A percentile compares a stretch with the other conserved stretches of the same genome.
phyloP scores from a whole-genome alignment of 1,140 invertebrate genomes.

The Bombus breviceps region DNA sequence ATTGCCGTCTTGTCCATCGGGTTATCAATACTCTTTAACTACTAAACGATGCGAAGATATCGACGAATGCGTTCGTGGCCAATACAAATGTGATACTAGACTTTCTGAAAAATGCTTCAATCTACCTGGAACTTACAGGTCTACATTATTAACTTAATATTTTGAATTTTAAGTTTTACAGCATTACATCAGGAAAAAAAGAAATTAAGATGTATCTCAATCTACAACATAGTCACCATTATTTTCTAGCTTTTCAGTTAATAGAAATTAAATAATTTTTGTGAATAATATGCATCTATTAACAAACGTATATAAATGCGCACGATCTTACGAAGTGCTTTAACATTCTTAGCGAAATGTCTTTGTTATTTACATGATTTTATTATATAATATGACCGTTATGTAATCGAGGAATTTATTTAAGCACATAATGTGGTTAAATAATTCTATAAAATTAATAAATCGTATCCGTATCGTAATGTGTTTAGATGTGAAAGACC shows the following conservation, averaged over 20 bases:
- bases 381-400: background rate
- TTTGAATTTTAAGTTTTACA: background rate
- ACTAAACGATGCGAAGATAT: slow-evolving; percentile 84
- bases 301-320: background rate
- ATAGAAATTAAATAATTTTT: background rate
- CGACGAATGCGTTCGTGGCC: slow-evolving; percentile 85
- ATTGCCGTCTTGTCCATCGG: slow-evolving; percentile 72
- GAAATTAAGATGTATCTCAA: background rate
- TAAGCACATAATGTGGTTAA: background rate
- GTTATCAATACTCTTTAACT: slow-evolving; percentile 75
- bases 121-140: slow-evolving; percentile 84
- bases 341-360: background rate
- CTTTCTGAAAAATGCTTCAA: slow-evolving; percentile 83
- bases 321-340: background rate
- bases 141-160: slow-evolving; percentile 49
- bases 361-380: background rate
- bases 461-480: background rate
- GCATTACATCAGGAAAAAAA: background rate
- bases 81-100: slow-evolving; percentile 75
- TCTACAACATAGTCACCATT: background rate
- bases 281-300: too few species aligned
- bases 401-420: background rate
- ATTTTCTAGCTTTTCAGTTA: background rate
- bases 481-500: slow-evolving; percentile 57
- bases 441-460: background rate